phyloP scores from a whole-genome alignment of 2,113 vertebrate genomes.

The Agapornis roseicollis region DNA sequence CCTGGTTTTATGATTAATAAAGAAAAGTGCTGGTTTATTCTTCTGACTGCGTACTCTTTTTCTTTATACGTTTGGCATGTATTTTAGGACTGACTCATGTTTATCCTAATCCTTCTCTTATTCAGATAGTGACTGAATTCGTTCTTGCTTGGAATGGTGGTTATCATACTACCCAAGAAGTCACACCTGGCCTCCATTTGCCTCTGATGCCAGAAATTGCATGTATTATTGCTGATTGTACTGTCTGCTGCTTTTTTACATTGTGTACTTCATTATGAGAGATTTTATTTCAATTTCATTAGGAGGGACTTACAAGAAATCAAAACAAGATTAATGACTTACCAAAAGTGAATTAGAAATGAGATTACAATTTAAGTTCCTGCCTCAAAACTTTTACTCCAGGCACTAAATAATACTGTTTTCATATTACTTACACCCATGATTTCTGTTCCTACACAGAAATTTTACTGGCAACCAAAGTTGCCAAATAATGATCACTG shows the following conservation, averaged over 20 bases:
- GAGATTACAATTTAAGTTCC: neutral
- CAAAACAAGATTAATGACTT: neutral
- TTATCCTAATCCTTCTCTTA: constrained; percentile 29
- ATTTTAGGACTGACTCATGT: constrained; percentile 29
- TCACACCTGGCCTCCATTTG: constrained; percentile 47
- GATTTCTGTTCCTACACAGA: neutral
- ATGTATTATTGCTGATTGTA: neutral
- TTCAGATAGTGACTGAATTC: constrained; percentile 51
- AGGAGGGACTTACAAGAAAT: neutral
- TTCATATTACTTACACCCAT: neutral
- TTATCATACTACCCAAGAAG: neutral
- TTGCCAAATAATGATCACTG: neutral
- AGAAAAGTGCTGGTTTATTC: neutral
- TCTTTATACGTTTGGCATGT: constrained; percentile 33
- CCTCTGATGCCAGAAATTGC: neutral
- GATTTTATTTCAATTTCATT: neutral
- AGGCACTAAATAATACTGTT: neutral
- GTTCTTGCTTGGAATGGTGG: constrained; percentile 3
- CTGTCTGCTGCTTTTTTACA: neutral
- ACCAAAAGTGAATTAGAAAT: neutral
- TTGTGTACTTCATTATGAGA: neutral
- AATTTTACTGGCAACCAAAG: neutral
- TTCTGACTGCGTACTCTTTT: neutral
- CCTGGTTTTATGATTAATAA: constrained; percentile 9
- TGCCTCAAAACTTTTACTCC: neutral